Conservation (phyloP, 2,797 vertebrate species). For the Sebastolobus alascanus region DNA sequence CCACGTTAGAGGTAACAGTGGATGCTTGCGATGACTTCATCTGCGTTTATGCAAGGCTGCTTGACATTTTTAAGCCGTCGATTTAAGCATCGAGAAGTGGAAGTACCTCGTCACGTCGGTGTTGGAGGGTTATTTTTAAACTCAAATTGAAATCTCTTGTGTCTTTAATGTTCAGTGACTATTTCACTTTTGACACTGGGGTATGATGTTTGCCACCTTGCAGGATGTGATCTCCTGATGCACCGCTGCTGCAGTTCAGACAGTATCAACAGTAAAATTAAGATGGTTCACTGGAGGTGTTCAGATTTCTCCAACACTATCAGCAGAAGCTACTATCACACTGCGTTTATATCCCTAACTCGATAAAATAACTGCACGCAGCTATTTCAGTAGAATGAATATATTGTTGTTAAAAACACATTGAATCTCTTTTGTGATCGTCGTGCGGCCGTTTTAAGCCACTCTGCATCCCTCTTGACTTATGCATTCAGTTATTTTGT, state of each 20-base stretch:
- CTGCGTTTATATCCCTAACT: conserved; percentile 42
- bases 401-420: conserved; percentile 31
- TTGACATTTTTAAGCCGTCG: conserved; percentile 17
- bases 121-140: background rate
- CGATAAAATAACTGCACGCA: conserved; percentile 58
- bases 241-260: conserved; percentile 21
- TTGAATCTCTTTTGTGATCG: conserved; percentile 39
- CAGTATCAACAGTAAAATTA: conserved; percentile 19
- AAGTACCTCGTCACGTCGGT: conserved; percentile 2
- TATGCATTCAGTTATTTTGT: conserved; percentile 16
- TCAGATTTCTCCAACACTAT: conserved; percentile 42
- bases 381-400: conserved; percentile 50
- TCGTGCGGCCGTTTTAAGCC: conserved; percentile 18
- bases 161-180: conserved; percentile 34
- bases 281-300: conserved; percentile 25
- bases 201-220: conserved; percentile 30
- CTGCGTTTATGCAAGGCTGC: conserved; percentile 4
- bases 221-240: conserved; percentile 1
- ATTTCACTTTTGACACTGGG: conserved; percentile 35
- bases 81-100: conserved; percentile 33
- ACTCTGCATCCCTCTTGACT: conserved; percentile 41
- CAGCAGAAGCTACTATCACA: conserved; percentile 28
- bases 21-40: conserved; percentile 11
- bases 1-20: background rate
- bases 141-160: conserved; percentile 28